Percentiles rank a stretch among this genome's conserved stretches.
phyloP scores from a whole-genome alignment of 2,113 vertebrate genomes.

The Aphelocoma coerulescens region DNA sequence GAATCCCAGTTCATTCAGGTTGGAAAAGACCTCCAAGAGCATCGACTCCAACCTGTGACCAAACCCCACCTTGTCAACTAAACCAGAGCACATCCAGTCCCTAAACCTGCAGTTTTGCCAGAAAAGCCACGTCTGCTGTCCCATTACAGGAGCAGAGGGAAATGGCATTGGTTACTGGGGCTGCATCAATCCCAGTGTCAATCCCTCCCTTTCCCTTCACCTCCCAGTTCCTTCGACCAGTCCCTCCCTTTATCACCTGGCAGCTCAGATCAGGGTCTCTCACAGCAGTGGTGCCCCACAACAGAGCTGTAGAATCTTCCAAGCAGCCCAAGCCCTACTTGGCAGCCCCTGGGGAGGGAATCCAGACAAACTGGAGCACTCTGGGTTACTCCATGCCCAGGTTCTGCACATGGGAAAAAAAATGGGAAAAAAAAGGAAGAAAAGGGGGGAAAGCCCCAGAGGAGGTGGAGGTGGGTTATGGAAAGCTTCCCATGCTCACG shows the following conservation, averaged over 20 bases:
- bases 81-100: not conserved
- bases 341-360: not conserved
- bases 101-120: not conserved
- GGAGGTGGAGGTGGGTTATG: not conserved
- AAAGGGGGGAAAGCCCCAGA: not conserved
- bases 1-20: not conserved
- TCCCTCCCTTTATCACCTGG: not conserved
- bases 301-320: slow-evolving; percentile 2
- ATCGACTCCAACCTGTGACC: not conserved
- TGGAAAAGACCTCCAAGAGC: not conserved
- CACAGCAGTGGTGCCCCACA: not conserved
- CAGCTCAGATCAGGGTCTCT: not conserved
- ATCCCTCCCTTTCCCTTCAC: not conserved
- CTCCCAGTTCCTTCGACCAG: not conserved
- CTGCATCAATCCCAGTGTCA: not conserved
- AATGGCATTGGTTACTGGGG: not conserved
- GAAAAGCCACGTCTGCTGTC: not conserved
- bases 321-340: not conserved
- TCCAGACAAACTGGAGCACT: not conserved
- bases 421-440: too few relatives aligned
- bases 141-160: not conserved
- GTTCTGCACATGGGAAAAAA: not conserved
- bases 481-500: not conserved
- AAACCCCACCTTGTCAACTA: not conserved
- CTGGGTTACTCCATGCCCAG: not conserved